Percentiles rank a stretch among this genome's conserved stretches.
phyloP scores from a whole-genome alignment of 2,113 vertebrate genomes.

The Balaeniceps rex region DNA sequence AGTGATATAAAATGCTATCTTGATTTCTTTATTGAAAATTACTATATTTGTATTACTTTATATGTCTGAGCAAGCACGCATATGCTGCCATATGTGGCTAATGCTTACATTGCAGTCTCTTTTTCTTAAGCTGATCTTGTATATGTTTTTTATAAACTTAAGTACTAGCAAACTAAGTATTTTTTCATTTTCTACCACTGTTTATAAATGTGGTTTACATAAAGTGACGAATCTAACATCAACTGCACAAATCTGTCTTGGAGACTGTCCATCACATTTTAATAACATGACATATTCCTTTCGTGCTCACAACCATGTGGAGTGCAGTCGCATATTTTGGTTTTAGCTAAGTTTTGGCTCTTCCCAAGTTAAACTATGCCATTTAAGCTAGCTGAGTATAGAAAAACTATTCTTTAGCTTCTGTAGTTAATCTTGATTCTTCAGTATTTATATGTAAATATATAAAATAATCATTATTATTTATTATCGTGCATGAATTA shows the following conservation, averaged over 20 bases:
- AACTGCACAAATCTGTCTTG: slow-evolving; percentile 58
- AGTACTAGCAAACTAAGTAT: background rate
- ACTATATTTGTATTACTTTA: background rate
- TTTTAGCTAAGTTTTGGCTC: slow-evolving; percentile 64
- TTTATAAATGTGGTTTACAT: slow-evolving; percentile 69
- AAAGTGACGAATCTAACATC: slow-evolving; percentile 53
- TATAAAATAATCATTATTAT: background rate
- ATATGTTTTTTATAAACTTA: background rate
- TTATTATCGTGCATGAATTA: background rate
- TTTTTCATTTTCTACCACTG: slow-evolving; percentile 14
- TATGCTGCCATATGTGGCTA: background rate
- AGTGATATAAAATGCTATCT: background rate
- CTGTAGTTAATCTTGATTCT: background rate
- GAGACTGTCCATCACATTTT: slow-evolving; percentile 66
- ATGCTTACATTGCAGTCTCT: background rate
- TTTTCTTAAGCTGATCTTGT: background rate
- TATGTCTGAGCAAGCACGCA: background rate
- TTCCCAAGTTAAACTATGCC: slow-evolving; percentile 10
- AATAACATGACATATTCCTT: slow-evolving; percentile 70
- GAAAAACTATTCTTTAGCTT: slow-evolving; percentile 19
- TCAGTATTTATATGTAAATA: slow-evolving; percentile 13
- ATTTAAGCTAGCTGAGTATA: slow-evolving; percentile 38
- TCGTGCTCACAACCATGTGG: slow-evolving; percentile 59
- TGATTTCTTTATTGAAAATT: background rate
- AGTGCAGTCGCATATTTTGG: slow-evolving; percentile 53